Conservation (phyloP, 2,113 vertebrate genomes). For the Agelaius tricolor region DNA sequence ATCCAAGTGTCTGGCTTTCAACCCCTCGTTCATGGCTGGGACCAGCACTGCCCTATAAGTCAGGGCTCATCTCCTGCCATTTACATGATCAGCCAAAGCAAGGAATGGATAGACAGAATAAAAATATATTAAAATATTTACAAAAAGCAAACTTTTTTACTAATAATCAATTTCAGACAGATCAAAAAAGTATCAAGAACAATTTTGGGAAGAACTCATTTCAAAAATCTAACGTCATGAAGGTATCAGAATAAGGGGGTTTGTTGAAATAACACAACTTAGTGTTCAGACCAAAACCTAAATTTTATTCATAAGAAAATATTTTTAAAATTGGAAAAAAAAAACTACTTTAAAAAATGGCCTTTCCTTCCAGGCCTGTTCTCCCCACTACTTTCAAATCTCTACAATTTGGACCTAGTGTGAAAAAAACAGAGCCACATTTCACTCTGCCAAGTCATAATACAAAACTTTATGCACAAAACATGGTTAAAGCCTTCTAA, state of each 20-base stretch:
- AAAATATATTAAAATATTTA: not conserved
- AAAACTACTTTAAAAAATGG: not conserved
- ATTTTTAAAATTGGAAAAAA: not conserved
- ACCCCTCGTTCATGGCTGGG: not conserved
- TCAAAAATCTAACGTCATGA: not conserved
- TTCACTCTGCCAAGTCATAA: not conserved
- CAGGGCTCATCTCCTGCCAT: not conserved
- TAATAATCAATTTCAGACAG: not conserved
- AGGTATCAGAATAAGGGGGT: not conserved
- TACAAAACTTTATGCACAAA: not conserved
- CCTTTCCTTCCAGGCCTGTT: not conserved
- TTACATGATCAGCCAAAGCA: not conserved
- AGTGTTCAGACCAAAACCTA: not conserved
- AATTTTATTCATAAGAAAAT: not conserved
- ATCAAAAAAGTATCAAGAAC: not conserved
- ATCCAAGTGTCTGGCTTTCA: not conserved
- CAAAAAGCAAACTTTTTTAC: slow-evolving; percentile 6
- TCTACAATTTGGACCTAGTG: not conserved
- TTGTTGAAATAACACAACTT: not conserved
- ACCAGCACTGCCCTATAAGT: accelerated
- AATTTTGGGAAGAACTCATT: slow-evolving; percentile 15
- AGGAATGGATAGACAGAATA: not conserved
- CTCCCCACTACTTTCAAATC: not conserved
- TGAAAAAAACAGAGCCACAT: not conserved
- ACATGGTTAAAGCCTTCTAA: not conserved